Conservation (phyloP, 2,113 vertebrate genomes). For the Podarcis raffonei region DNA sequence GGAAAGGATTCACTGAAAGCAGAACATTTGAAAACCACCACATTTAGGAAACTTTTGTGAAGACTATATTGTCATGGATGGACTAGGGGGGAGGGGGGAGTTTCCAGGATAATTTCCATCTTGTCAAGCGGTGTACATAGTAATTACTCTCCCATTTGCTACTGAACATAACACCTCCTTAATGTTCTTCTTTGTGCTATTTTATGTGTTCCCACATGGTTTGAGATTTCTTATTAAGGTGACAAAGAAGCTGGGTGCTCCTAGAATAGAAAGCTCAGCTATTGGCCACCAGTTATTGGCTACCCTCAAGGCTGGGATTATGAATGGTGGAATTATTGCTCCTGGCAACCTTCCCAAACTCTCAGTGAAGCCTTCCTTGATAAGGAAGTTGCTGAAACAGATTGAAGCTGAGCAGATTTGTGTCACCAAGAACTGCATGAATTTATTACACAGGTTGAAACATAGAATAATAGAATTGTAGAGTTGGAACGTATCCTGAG, state of each 20-base stretch:
- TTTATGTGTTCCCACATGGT: slow-evolving; percentile 6
- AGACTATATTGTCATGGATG: not conserved
- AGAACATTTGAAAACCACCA: not conserved
- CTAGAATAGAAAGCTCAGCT: not conserved
- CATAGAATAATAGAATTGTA: too few relatives aligned
- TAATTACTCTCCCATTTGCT: not conserved
- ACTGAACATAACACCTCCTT: not conserved
- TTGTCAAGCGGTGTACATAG: too few relatives aligned
- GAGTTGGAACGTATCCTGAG: too few relatives aligned
- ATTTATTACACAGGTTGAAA: not conserved
- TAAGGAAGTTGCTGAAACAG: not conserved
- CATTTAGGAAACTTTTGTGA: not conserved
- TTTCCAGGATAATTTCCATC: not conserved
- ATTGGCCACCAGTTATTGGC: not conserved
- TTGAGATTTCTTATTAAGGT: slow-evolving; percentile 22
- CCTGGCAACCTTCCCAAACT: not conserved
- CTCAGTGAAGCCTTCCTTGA: not conserved
- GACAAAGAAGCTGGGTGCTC: not conserved
- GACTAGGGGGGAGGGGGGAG: not conserved
- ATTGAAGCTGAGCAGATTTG: not conserved
- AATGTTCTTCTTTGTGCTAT: not conserved
- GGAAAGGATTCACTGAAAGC: not conserved
- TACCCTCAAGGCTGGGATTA: too few relatives aligned
- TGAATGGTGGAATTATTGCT: not conserved
- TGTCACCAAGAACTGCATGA: not conserved